Evolutionary conservation across 2,113 vertebrate genomes (phyloP), one percentile per base, ranked within the genome.

Genomic region (Lophius piscatorius): DNA sequence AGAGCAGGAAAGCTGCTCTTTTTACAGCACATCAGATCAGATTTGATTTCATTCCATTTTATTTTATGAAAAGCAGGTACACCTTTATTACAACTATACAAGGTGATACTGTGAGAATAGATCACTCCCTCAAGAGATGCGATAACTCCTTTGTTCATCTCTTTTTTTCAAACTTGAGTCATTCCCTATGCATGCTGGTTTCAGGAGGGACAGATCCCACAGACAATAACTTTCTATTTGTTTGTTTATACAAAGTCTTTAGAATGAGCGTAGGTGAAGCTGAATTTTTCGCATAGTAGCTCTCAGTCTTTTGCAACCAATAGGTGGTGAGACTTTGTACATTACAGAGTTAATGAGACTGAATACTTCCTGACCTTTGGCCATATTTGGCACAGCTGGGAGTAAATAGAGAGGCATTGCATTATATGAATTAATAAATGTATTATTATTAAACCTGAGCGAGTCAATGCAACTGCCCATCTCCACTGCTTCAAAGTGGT

Each of bases 321-420:
- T n/a, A n/a, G n/a, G n/a, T n/a, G n/a, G n/a, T n/a, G n/a, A n/a
- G n/a, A n/a, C n/a, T n/a, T n/a, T n/a, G n/a, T n/a, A n/a, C n/a
- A n/a, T n/a, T n/a, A n/a, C n/a, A n/a, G n/a, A n/a, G n/a, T n/a
- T 4, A 36, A 24, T 40, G 9, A 20, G 17, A 20, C 18, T 12
- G 18, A 18, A 41, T 21, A 28, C 26, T 6, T 22, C 24, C n/a
- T 65, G 66, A 48, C 63, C 40, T 36, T n/a, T 69, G 40, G 55
- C 29, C 40, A 5, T n/a, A 44, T 16, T 38, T 24, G 45, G 34
- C 23, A 46, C 26, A 20, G 22, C 21, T 63, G 3, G 14, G 42
- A 17, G 26, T 13, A 17, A 63, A 29, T 26, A 67, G 9, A 58
- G 4, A 24, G 40, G 4, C 38, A 40, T n/a, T 45, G 20, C 14